Evolutionary conservation across 1,140 invertebrate genomes (phyloP).

Genomic region (Aphelenchoides avenae): DNA sequence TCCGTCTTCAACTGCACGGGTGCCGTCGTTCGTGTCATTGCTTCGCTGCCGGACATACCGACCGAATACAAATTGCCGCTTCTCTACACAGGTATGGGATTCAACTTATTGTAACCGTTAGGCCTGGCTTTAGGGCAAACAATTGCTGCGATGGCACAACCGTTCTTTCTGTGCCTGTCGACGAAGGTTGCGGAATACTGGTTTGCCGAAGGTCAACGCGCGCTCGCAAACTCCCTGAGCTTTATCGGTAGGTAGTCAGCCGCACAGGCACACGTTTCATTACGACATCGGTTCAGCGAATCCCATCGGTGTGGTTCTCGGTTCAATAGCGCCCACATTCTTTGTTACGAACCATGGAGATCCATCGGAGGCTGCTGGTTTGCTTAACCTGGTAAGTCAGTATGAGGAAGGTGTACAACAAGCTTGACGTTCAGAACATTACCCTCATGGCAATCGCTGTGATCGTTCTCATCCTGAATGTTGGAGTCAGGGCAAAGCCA

Average conservation of each 20-base stretch:
- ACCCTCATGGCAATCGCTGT: slow-evolving; percentile 32
- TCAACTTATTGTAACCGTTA: slow-evolving; percentile 23
- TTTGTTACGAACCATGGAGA: slow-evolving; percentile 32
- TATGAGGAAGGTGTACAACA: slow-evolving; percentile 3
- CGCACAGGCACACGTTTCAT: slow-evolving; percentile 10
- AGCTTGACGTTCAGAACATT: slow-evolving; percentile 35
- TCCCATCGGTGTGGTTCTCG: slow-evolving; percentile 54
- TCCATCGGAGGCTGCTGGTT: neutral
- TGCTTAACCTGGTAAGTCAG: slow-evolving; percentile 29
- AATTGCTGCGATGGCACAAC: slow-evolving; percentile 49
- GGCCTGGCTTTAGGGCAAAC: no score
- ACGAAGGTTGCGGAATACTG: slow-evolving; percentile 57
- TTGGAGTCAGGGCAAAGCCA: slow-evolving; percentile 29
- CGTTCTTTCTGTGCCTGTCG: slow-evolving; percentile 56
- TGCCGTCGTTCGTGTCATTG: slow-evolving; percentile 48
- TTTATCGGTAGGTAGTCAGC: slow-evolving; percentile 30
- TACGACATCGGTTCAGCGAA: slow-evolving; percentile 47
- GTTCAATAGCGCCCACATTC: slow-evolving; percentile 50
- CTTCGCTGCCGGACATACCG: slow-evolving; percentile 44
- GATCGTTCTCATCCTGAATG: slow-evolving; percentile 36
- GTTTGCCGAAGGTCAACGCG: slow-evolving; percentile 52
- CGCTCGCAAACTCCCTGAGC: slow-evolving; percentile 52
- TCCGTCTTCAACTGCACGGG: slow-evolving; percentile 45
- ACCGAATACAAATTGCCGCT: slow-evolving; percentile 27
- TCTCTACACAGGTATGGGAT: slow-evolving; percentile 41